Evolutionary conservation across 2,888 invertebrate genomes (phyloP).

Genomic region (Macroteleia sp.): DNA sequence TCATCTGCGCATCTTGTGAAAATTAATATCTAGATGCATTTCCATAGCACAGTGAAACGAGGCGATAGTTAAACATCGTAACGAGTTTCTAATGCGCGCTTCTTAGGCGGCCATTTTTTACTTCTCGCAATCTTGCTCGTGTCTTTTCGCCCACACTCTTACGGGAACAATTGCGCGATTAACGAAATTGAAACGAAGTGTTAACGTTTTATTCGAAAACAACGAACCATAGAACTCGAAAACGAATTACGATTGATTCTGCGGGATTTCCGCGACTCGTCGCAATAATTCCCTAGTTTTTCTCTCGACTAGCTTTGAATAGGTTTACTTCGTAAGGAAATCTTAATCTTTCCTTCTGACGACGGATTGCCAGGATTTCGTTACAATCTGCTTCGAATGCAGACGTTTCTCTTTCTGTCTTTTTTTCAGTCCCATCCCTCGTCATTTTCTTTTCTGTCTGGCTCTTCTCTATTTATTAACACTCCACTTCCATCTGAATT

Average conservation of each 20-base stretch:
- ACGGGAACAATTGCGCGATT: too few relatives aligned
- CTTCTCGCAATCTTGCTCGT: conserved; percentile 21
- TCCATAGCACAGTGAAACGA: conserved; percentile 40
- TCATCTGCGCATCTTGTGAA: conserved; percentile 24
- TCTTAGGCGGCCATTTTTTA: conserved; percentile 45
- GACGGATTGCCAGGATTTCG: conserved; percentile 58
- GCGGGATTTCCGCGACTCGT: conserved; percentile 13
- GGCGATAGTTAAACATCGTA: conserved; percentile 55
- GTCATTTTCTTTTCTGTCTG: not conserved
- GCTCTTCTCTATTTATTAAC: conserved; percentile 31
- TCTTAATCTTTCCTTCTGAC: conserved; percentile 51
- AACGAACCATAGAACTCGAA: conserved; percentile 7
- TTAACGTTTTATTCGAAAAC: conserved; percentile 32
- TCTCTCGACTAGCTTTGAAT: conserved; percentile 53
- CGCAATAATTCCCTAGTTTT: conserved; percentile 48
- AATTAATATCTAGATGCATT: conserved; percentile 42
- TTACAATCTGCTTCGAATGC: conserved; percentile 48
- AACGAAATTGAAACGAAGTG: conserved; percentile 38
- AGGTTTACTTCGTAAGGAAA: conserved; percentile 55
- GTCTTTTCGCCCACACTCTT: conserved; percentile 4
- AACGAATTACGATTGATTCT: conserved; percentile 24
- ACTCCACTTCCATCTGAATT: conserved; percentile 68
- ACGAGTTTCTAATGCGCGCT: conserved; percentile 61
- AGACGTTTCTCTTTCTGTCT: conserved; percentile 19
- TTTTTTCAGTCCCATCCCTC: not conserved